Evolutionary conservation across 2,113 vertebrate species (phyloP), one percentile per base, ranked within the genome.

Genomic region (Nycticebus coucang): DNA sequence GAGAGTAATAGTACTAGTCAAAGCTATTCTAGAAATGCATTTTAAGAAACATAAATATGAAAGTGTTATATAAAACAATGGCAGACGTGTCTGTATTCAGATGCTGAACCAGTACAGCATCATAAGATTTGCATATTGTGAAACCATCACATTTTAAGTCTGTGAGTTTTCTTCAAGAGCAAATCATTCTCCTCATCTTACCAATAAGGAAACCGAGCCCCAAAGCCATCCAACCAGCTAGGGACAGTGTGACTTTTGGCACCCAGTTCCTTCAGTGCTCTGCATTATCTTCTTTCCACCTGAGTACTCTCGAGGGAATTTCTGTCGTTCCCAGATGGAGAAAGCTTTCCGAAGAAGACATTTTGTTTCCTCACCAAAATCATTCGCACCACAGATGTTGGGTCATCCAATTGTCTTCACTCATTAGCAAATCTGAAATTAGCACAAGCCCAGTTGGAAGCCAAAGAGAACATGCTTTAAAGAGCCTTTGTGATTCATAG

Each of bases 381-480:
- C 60, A 28, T 92, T 95, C 88, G 59, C 41, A 75, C 69, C 33
- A 66, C 28, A 78, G 68, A 37, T 83, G 26, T 60, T 41, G 33
- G 45, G 53, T 71, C 59, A 57, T 59, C 53, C 50, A 74, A 14
- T 79, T 91, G 15, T 85, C 89, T 84, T 94, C 45, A 87, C 26
- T 87, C 50, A 33, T 78, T 91, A 95, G 64, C 41, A 90, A 90
- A 84, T 86, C 41, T 62, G 75, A 96, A 94, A 92, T 84, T 68
- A 95, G 88, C 50, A 89, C 10, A 21, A 80, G 15, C 10, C 59
- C n/a, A 62, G 41, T 45, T 77, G 21, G 57, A 6, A 21, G 53
- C 45, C 50, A 82, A 90, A 45, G 26, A 71, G 45, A 80, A 86
- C 15, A 14, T 18, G 10, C 74, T 81, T 93, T 68, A 2, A 62